These are phyloP conservation scores for Gymnoscopelus microlampas DNA, from an alignment of 2,797 vertebrate genomes.

Conservation along the genomic window DNA sequence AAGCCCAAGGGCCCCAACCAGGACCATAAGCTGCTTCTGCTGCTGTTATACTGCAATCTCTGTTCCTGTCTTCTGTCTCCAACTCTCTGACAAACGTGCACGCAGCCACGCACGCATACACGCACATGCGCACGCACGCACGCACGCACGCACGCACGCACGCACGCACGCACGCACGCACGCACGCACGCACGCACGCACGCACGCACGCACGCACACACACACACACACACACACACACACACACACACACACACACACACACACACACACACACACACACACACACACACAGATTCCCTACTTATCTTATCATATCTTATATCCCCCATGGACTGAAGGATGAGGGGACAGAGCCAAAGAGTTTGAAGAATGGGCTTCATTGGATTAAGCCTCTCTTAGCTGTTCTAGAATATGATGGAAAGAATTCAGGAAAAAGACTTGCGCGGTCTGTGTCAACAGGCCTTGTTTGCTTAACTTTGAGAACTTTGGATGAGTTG, in stretches of 20 bases:
- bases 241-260: too few relatives aligned
- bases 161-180: too few relatives aligned
- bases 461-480: conserved; percentile 71
- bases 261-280: background rate
- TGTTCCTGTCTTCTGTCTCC: conserved; percentile 10
- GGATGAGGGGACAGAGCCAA: conserved; percentile 42
- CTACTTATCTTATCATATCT: background rate
- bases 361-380: conserved; percentile 60
- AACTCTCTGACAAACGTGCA: background rate
- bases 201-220: background rate
- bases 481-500: conserved; percentile 55
- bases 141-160: too few relatives aligned
- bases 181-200: too few relatives aligned
- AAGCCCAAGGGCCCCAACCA: background rate
- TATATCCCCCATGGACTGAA: conserved; percentile 22
- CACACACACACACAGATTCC: background rate
- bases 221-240: too few relatives aligned
- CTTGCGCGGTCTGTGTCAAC: conserved; percentile 65
- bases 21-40: background rate
- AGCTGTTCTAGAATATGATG: conserved; percentile 70
- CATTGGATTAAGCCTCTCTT: conserved; percentile 78
- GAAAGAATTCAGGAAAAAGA: conserved; percentile 73
- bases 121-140: too few relatives aligned
- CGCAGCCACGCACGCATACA: too few relatives aligned
- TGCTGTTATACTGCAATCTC: background rate